Evolutionary conservation across 2,113 vertebrate species (phyloP).

Genomic region (Tragelaphus buxtoni): DNA sequence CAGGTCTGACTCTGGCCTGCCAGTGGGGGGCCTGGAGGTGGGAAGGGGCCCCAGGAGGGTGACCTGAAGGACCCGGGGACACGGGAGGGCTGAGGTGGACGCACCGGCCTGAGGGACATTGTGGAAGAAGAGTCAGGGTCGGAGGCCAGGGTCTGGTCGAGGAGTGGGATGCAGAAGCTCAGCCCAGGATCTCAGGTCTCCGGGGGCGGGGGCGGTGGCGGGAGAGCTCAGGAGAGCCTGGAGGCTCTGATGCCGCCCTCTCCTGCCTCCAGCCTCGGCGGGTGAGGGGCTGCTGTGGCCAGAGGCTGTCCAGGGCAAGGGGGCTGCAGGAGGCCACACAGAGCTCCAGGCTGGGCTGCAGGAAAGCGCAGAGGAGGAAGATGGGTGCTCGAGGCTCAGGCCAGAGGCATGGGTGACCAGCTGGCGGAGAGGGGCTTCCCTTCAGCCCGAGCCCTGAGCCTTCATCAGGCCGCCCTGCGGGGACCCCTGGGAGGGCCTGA

Average conservation of each 20-base stretch:
- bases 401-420: background rate
- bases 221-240: background rate
- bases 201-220: no score
- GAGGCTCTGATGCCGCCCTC: background rate
- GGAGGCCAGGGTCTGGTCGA: background rate
- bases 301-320: background rate
- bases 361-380: background rate
- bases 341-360: background rate
- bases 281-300: background rate
- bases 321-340: background rate
- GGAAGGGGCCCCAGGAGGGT: background rate
- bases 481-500: background rate
- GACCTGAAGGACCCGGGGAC: background rate
- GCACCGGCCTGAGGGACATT: background rate
- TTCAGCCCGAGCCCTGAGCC: background rate
- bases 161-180: background rate
- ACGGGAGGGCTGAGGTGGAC: background rate
- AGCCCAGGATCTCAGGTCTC: background rate
- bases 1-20: background rate
- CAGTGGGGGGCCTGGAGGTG: background rate
- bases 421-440: accelerated
- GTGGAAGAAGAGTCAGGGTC: background rate
- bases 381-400: background rate
- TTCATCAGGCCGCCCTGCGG: background rate
- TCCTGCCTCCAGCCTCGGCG: background rate